These are phyloP conservation scores for Parapsyche elsis DNA, from an alignment of 1,140 invertebrate species.

Conservation along the genomic window DNA sequence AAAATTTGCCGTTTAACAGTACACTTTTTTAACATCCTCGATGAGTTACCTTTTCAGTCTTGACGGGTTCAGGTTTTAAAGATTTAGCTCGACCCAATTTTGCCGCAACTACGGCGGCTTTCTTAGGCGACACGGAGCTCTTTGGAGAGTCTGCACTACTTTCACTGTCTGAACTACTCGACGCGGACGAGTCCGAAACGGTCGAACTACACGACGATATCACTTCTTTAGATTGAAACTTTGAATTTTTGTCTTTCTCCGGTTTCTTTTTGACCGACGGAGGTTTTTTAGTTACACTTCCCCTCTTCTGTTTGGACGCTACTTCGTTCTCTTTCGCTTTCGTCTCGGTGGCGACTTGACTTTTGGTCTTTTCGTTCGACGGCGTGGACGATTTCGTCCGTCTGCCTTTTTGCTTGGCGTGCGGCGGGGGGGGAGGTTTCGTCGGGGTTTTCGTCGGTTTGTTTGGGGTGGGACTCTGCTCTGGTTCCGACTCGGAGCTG, in stretches of 20 bases:
- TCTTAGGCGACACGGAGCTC: conserved; percentile 41
- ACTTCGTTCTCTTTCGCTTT: conserved; percentile 58
- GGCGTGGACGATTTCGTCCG: conserved; percentile 63
- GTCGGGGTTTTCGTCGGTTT: conserved; percentile 59
- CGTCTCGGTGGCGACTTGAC: conserved; percentile 57
- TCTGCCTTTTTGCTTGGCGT: conserved; percentile 58
- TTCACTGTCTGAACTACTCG: conserved; percentile 61
- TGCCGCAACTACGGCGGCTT: conserved; percentile 46
- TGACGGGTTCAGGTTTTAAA: conserved; percentile 50
- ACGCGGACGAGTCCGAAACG: conserved; percentile 58
- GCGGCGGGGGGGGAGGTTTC: conserved; percentile 57
- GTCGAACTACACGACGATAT: conserved; percentile 64
- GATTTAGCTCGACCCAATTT: conserved; percentile 44
- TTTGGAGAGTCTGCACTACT: conserved; percentile 56
- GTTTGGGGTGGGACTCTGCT: conserved; percentile 58
- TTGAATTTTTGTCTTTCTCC: conserved; percentile 57
- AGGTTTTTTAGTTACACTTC: conserved; percentile 44
- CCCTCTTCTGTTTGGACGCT: conserved; percentile 53
- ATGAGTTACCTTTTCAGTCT: conserved; percentile 51
- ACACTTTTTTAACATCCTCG: no score
- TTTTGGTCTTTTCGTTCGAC: conserved; percentile 54
- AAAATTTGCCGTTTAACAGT: not conserved
- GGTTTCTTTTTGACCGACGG: conserved; percentile 56
- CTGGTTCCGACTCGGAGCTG: conserved; percentile 78
- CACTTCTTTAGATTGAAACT: conserved; percentile 60